Conservation (phyloP, 2,797 vertebrate species). For the Eulemur albifrons region DNA sequence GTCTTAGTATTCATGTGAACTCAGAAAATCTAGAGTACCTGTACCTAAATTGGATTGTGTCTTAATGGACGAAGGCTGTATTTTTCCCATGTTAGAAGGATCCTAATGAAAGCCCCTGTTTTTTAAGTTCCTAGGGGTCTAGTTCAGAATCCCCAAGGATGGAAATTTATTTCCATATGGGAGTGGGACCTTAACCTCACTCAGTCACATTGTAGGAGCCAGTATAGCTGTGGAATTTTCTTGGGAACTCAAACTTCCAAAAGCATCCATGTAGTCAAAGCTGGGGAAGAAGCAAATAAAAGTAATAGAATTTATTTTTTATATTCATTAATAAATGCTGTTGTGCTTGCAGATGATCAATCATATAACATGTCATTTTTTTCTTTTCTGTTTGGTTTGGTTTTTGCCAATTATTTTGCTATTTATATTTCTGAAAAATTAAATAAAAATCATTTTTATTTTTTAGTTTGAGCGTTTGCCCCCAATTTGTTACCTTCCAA, state of each 20-base stretch:
- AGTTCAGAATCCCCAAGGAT: neutral
- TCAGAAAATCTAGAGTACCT: neutral
- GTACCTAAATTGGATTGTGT: neutral
- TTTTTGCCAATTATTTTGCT: constrained; percentile 51
- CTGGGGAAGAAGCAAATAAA: neutral
- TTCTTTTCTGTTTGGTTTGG: constrained; percentile 50
- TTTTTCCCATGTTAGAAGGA: neutral
- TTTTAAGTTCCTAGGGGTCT: neutral
- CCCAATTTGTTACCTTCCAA: constrained; percentile 43
- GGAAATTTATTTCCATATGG: neutral
- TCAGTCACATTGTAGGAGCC: neutral
- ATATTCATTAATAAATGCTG: constrained; percentile 53
- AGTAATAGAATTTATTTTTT: constrained; percentile 58
- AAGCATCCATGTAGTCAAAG: constrained; percentile 34
- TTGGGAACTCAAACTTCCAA: constrained; percentile 20
- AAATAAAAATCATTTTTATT: constrained; percentile 69
- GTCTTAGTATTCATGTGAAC: neutral
- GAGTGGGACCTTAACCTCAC: neutral
- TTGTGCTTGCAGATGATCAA: constrained; percentile 20
- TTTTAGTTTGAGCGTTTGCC: constrained; percentile 63
- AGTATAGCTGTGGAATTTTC: neutral
- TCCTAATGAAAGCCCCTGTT: neutral
- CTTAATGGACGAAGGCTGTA: neutral
- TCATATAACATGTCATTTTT: neutral
- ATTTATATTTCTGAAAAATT: constrained; percentile 67